Conservation (phyloP, 2,113 vertebrate genomes). For the Gymnobelideus leadbeateri region DNA sequence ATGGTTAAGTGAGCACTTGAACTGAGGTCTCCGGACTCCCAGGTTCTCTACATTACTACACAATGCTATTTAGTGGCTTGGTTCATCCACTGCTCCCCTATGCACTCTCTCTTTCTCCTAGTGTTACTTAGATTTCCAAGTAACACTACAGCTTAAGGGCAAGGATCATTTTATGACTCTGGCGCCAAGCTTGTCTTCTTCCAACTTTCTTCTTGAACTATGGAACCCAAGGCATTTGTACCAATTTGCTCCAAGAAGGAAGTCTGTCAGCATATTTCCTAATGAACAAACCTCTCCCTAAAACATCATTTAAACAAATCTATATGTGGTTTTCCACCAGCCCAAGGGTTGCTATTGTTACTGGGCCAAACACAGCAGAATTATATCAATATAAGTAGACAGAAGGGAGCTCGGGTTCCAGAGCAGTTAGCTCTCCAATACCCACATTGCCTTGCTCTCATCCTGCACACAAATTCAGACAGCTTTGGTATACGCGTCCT, state of each 20-base stretch:
- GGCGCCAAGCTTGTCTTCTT: constrained; percentile 7
- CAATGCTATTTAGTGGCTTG: too few species aligned
- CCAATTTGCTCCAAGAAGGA: constrained; percentile 54
- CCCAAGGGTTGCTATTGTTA: constrained; percentile 1
- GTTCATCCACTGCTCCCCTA: too few species aligned
- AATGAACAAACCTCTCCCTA: background rate
- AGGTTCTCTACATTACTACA: background rate
- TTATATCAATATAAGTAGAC: background rate
- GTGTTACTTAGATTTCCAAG: fast-evolving
- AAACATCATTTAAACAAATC: constrained; percentile 39
- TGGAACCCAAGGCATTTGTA: constrained; percentile 37
- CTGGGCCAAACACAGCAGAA: constrained; percentile 42
- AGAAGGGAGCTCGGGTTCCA: constrained; percentile 29
- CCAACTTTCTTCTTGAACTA: constrained; percentile 21
- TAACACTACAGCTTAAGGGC: background rate
- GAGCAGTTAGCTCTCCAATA: background rate
- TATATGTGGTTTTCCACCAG: constrained; percentile 37
- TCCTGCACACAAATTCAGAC: background rate
- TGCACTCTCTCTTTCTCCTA: background rate
- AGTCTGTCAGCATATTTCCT: constrained; percentile 48
- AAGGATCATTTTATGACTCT: background rate
- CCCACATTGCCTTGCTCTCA: background rate
- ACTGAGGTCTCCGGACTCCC: fast-evolving
- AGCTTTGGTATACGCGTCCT: background rate
- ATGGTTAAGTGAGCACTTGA: background rate